Base-by-base conservation (phyloP, 2,797 vertebrate genomes). In the Heterohyrax brucei region DNA sequence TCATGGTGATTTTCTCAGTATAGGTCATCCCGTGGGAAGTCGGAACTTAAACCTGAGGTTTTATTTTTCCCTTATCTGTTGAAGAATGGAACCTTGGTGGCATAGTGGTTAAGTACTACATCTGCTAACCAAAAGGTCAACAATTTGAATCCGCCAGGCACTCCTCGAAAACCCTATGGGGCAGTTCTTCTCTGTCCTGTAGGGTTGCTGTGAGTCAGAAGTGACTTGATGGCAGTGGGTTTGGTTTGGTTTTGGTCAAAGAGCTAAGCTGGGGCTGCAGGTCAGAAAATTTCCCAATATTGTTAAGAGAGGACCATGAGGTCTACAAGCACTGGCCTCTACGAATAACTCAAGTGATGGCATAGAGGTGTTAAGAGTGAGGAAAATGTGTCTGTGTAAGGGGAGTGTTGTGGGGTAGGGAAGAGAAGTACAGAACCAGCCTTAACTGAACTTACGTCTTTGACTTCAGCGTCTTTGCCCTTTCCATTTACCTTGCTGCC, bases 401-500 rank as follows among this genome's bases (percentile, higher is more conserved):
- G 48, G 62, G n/a, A 26, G 14, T 70, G 4, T 13, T 21, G 5
- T 13, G 28, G 44, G 59, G 16, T 6, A 13, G 24, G 10, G 46
- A 62, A 28, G 14, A 28, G 80, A 92, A n/a, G 48, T 64, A 76
- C 28, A 33, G 53, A 56, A 9, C n/a, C 28, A 73, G 21, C 7
- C 7, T 93, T 93, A 72, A 78, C 39, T 87, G 68, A 92, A 82
- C 7, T 93, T 77, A 76, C 64, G 50, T 93, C 53, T 86, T 39
- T 93, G 50, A 70, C 26, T 86, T 56, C 18, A 59, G 13, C 56
- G 62, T 87, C 6, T 89, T 14, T 87, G 39, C 24, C 53, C 30
- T 95, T 95, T 95, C 64, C 7, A 79, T 19, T 89, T 72, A 90
- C 61, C 76, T 85, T 66, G 75, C 66, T 87, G 61, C 21, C 30